A percentile compares a stretch with the other conserved stretches of the same genome.
Conservation (phyloP, 2,797 vertebrate species). For the Enteromius argenteus region DNA sequence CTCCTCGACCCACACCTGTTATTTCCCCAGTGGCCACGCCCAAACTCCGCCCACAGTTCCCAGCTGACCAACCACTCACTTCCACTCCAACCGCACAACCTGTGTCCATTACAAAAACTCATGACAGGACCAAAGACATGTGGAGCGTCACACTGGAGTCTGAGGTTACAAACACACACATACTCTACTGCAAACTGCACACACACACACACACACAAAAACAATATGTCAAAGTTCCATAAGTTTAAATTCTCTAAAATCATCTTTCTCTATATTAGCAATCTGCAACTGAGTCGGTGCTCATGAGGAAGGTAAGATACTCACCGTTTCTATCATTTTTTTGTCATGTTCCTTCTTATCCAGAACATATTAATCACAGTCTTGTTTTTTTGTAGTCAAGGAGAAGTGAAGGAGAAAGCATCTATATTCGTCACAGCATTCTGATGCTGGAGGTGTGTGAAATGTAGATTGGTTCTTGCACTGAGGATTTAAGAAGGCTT, state of each 20-base stretch:
- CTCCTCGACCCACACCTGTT: constrained; percentile 14
- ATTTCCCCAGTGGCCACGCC: constrained; percentile 41
- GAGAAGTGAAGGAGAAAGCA: constrained; percentile 98
- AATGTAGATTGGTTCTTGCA: not conserved
- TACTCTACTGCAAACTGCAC: not conserved
- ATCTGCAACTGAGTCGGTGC: constrained; percentile 43
- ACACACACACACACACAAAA: not conserved
- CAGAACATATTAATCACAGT: constrained; percentile 4
- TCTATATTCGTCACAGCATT: constrained; percentile 99
- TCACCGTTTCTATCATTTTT: not conserved
- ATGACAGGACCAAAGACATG: constrained; percentile 26
- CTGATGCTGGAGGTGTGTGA: constrained; percentile 95
- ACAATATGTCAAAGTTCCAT: not conserved
- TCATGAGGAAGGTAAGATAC: constrained; percentile 42
- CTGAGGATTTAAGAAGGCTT: not conserved
- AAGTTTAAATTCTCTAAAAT: not conserved
- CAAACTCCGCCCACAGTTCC: constrained; percentile 36
- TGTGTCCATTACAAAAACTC: constrained; percentile 38
- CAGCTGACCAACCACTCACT: constrained; percentile 56
- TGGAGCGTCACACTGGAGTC: constrained; percentile 49
- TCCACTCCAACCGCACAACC: constrained; percentile 59
- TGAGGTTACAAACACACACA: constrained; percentile 44
- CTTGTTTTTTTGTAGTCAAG: constrained; percentile 84
- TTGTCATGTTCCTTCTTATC: not conserved
- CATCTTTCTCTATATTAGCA: constrained; percentile 34